These are phyloP conservation scores for Trogon surrucura DNA, from an alignment of 2,113 vertebrate genomes.

Conservation along the genomic window DNA sequence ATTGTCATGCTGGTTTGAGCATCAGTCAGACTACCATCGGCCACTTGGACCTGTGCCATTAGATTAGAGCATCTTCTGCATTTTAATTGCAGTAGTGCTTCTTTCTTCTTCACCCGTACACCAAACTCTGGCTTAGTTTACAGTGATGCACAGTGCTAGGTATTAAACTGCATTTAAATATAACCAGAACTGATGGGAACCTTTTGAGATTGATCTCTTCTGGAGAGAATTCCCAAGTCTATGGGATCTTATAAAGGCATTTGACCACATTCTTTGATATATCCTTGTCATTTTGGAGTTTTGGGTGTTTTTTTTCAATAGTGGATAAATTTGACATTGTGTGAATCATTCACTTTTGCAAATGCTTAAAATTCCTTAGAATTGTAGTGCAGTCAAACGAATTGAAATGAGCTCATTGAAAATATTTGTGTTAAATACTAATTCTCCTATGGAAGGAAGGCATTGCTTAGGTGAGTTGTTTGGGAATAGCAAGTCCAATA, in stretches of 20 bases:
- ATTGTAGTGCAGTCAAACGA: neutral
- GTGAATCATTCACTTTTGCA: neutral
- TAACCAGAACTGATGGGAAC: neutral
- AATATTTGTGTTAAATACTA: neutral
- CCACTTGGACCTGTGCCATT: neutral
- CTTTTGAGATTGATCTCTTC: neutral
- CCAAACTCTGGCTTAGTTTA: neutral
- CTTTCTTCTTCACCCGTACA: neutral
- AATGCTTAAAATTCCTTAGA: neutral
- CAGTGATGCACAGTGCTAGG: neutral
- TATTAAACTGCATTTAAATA: neutral
- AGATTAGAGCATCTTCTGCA: neutral
- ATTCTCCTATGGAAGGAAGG: neutral
- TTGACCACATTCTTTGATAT: neutral
- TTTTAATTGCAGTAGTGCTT: neutral
- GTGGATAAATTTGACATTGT: neutral
- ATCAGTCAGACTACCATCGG: neutral
- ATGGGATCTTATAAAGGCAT: fast-evolving
- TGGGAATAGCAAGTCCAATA: neutral
- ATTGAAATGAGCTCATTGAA: neutral
- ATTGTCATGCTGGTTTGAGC: neutral
- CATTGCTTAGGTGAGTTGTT: neutral
- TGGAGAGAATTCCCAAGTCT: neutral
- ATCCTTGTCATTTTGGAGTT: neutral
- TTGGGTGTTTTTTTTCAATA: neutral